Percentiles rank a stretch among this genome's conserved stretches.
Conservation (phyloP, 53 echinoderm and acorn worm genomes). For the Mesocentrotus franciscanus region DNA sequence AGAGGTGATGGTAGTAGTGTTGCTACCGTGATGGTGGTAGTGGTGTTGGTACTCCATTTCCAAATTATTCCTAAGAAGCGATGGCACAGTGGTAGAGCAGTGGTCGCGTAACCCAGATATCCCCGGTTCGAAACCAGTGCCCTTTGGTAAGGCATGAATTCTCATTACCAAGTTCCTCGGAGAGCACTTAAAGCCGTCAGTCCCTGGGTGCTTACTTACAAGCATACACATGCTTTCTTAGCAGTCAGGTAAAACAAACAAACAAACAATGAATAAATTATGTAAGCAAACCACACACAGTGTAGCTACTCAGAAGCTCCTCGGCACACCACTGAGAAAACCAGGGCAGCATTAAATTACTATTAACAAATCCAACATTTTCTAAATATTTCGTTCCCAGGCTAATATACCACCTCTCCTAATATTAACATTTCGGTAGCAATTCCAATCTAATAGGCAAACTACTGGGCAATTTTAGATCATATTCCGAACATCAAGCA, state of each 20-base stretch:
- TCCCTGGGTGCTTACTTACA: no score
- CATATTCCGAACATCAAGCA: not conserved
- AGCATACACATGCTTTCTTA: no score
- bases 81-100: no score
- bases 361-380: not conserved
- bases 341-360: not conserved
- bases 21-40: not conserved
- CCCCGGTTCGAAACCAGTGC: no score
- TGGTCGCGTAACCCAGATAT: no score
- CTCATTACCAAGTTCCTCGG: no score
- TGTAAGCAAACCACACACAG: not conserved
- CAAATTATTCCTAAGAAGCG: not conserved
- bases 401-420: not conserved
- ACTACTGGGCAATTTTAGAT: conserved; percentile 12
- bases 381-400: not conserved
- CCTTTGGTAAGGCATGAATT: no score
- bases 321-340: not conserved
- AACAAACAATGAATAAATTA: no score
- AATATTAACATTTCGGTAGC: not conserved
- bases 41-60: not conserved
- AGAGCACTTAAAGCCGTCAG: no score
- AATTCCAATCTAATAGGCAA: not conserved
- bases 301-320: not conserved
- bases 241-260: no score
- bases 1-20: not conserved